A percentile compares a stretch with the other conserved stretches of the same genome.
Evolutionary conservation across 1,140 invertebrate species (phyloP).

Genomic region (Forficula auricularia): DNA sequence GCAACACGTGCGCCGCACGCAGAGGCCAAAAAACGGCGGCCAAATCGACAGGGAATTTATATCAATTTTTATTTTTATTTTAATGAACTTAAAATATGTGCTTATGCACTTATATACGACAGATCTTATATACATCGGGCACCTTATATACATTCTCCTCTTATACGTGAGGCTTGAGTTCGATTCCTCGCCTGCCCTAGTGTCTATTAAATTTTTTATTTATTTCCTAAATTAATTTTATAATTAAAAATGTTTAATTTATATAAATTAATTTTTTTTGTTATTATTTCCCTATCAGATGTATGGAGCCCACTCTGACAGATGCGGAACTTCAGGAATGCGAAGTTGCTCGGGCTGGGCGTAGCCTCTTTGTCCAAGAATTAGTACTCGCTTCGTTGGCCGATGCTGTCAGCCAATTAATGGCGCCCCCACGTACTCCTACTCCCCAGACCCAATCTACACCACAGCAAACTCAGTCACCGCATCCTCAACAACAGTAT

Average conservation of each 20-base stretch:
- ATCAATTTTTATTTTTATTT: no score
- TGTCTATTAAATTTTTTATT: no score
- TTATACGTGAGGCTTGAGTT: no score
- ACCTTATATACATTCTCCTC: no score
- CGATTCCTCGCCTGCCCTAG: no score
- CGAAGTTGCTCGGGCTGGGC: conserved; percentile 41
- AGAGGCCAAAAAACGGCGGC: no score
- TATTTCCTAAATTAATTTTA: no score
- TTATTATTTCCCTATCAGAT: conserved; percentile 31
- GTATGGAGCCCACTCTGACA: conserved; percentile 34
- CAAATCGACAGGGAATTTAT: no score
- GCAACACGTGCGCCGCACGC: no score
- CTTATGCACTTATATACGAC: no score
- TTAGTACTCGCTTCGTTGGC: conserved; percentile 42
- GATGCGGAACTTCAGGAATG: conserved; percentile 35
- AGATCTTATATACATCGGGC: no score
- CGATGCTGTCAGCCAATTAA: conserved; percentile 14
- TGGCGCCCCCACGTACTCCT: background rate
- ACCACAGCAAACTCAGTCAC: conserved; percentile 21
- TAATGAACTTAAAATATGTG: no score
- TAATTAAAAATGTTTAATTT: background rate
- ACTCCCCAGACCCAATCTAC: conserved; percentile 25
- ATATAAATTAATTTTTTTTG: conserved; percentile 11
- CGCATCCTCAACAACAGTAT: conserved; percentile 22
- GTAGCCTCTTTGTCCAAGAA: conserved; percentile 50